These are phyloP conservation scores for Lydus trimaculatus DNA, from an alignment of 2,888 invertebrate species.

Conservation along the genomic window DNA sequence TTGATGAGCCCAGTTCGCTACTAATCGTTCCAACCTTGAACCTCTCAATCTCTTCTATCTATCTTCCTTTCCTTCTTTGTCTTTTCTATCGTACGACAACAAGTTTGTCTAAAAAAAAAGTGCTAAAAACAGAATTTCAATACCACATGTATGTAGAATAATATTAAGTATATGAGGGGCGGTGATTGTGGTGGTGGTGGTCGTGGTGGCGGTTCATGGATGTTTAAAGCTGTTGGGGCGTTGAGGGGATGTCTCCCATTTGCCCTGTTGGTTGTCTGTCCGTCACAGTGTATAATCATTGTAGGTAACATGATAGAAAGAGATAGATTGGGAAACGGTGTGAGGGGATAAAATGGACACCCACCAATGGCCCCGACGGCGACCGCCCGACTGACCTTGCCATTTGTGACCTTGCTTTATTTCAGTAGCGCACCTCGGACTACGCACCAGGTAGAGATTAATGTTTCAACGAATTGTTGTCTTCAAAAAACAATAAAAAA, in stretches of 20 bases:
- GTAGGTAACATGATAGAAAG: neutral
- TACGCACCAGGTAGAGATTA: constrained; percentile 1
- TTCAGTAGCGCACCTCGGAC: constrained; percentile 55
- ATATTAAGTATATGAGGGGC: neutral
- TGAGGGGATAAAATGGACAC: constrained; percentile 32
- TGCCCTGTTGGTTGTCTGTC: neutral
- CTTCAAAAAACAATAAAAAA: neutral
- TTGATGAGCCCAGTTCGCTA: neutral
- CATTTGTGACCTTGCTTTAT: constrained; percentile 63
- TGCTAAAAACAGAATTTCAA: constrained; percentile 35
- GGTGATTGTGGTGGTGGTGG: constrained; percentile 14
- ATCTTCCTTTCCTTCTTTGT: too few species aligned
- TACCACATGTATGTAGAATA: neutral
- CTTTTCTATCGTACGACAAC: constrained; percentile 28
- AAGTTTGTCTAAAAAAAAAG: constrained; percentile 38
- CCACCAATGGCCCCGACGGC: constrained; percentile 46
- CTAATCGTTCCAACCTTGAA: constrained; percentile 33
- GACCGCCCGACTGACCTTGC: constrained; percentile 55
- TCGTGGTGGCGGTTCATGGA: constrained; percentile 10
- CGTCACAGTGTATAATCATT: neutral
- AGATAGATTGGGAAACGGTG: constrained; percentile 26
- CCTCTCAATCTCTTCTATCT: constrained; percentile 24
- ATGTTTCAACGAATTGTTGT: neutral
- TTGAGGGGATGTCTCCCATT: neutral
- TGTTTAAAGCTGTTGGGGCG: neutral